Percentiles rank a stretch among this genome's conserved stretches.
Evolutionary conservation across 2,113 vertebrate genomes (phyloP).

Genomic region (Cryptoleucopteryx plumbea): DNA sequence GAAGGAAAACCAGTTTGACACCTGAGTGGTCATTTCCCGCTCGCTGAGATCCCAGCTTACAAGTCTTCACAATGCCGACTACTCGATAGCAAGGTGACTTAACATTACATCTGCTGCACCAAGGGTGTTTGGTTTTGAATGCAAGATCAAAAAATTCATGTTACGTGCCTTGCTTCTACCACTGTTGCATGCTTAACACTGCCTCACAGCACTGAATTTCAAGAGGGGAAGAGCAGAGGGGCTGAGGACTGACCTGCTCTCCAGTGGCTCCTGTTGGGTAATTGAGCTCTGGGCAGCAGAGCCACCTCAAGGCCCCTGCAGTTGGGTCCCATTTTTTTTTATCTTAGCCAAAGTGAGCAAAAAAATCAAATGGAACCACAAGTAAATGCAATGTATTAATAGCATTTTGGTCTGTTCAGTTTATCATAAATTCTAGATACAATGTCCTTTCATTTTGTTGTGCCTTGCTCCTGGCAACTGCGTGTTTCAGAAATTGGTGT

Average conservation of each 20-base stretch:
- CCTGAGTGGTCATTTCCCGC: neutral
- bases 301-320: neutral
- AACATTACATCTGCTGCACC: neutral
- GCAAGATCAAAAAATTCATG: neutral
- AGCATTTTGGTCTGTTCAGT: neutral
- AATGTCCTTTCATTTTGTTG: neutral
- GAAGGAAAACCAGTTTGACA: neutral
- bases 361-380: neutral
- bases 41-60: neutral
- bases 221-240: neutral
- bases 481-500: neutral
- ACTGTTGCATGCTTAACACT: neutral
- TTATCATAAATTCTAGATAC: neutral
- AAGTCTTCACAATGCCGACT: accelerated
- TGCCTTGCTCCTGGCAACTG: neutral
- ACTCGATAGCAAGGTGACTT: neutral
- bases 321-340: neutral
- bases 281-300: neutral
- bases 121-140: neutral
- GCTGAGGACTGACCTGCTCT: accelerated
- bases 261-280: accelerated
- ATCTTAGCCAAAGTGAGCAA: neutral
- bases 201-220: neutral
- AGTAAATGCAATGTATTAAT: neutral
- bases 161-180: neutral